phyloP scores from a whole-genome alignment of 2,797 vertebrate genomes.

The Lepus oiostolus region DNA sequence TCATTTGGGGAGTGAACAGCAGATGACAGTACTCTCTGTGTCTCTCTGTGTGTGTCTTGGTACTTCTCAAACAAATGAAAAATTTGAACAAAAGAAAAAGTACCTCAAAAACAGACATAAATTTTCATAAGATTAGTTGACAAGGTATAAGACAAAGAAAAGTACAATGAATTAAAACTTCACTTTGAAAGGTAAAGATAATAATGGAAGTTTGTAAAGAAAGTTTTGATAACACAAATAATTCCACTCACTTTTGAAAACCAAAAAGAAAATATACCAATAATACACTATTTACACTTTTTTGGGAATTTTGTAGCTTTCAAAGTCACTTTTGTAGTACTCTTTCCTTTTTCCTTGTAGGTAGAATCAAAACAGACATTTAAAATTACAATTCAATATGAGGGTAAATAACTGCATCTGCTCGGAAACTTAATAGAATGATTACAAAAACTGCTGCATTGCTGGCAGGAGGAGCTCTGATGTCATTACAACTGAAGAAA shows the following conservation, averaged over 20 bases:
- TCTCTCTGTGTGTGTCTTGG: no score
- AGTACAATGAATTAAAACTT: neutral
- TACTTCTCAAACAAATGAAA: no score
- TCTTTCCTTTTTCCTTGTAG: neutral
- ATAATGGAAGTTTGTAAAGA: neutral
- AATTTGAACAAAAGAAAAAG: no score
- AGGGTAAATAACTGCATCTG: slow-evolving; percentile 39
- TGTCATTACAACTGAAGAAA: slow-evolving; percentile 34
- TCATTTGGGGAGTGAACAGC: no score
- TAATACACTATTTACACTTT: neutral
- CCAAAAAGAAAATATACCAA: neutral
- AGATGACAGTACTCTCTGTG: no score
- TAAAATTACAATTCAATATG: slow-evolving; percentile 53
- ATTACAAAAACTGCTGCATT: neutral
- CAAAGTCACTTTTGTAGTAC: slow-evolving; percentile 57
- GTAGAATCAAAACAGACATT: slow-evolving; percentile 53
- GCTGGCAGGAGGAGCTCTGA: slow-evolving; percentile 24
- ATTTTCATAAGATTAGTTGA: neutral
- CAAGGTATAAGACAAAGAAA: neutral
- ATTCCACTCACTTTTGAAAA: neutral
- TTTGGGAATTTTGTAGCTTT: neutral
- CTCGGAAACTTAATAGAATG: slow-evolving; percentile 64
- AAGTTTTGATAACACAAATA: neutral
- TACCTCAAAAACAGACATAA: neutral
- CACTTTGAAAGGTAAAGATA: neutral